These are phyloP conservation scores for Patiria pectinifera DNA, from an alignment of 53 echinoderm and acorn worm species.

Conservation along the genomic window DNA sequence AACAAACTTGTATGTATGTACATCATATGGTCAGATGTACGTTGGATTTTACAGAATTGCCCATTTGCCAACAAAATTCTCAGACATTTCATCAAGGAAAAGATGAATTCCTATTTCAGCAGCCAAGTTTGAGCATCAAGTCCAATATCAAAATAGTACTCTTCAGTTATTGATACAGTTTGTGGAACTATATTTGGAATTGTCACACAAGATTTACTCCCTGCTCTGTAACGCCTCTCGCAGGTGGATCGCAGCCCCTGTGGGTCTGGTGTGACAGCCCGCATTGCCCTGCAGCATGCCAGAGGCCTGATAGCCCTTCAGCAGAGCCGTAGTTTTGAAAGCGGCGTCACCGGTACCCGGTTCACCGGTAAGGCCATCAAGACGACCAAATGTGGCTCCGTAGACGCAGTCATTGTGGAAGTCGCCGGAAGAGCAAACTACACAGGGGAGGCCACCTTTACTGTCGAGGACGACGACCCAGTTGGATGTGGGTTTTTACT, in stretches of 20 bases:
- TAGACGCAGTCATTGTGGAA: constrained; percentile 89
- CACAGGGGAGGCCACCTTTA: constrained; percentile 78
- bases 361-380: constrained; percentile 78
- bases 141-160: too few species aligned
- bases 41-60: too few species aligned
- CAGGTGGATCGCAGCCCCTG: constrained; percentile 89
- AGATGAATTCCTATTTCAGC: too few species aligned
- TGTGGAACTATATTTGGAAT: too few species aligned
- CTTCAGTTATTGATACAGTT: too few species aligned
- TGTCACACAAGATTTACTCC: neutral
- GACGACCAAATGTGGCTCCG: constrained; percentile 72
- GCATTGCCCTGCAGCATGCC: constrained; percentile 83
- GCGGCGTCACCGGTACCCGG: constrained; percentile 62
- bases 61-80: too few species aligned
- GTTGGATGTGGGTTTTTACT: constrained; percentile 78
- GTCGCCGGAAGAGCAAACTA: constrained; percentile 81
- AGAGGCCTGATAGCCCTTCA: constrained; percentile 74
- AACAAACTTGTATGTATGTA: too few species aligned
- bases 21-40: too few species aligned
- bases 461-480: constrained; percentile 77
- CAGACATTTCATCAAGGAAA: too few species aligned
- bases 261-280: constrained; percentile 91
- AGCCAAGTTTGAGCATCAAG: too few species aligned
- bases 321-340: constrained; percentile 77
- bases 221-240: neutral